These are phyloP conservation scores for Cosmia pyralina DNA, from an alignment of 2,888 invertebrate genomes.

Conservation along the genomic window DNA sequence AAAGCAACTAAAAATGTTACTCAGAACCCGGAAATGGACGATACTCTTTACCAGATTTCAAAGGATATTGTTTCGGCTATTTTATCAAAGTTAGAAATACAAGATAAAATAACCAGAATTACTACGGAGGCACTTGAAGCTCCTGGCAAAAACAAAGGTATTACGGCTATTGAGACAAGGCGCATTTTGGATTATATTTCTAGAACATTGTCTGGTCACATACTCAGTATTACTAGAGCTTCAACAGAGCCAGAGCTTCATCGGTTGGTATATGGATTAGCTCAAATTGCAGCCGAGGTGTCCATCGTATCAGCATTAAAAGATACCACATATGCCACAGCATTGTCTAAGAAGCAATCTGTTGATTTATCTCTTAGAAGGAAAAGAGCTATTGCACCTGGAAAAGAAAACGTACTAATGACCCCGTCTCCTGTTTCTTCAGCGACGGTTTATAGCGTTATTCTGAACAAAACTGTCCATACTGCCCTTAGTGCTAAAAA, in stretches of 20 bases:
- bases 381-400: conserved; percentile 75
- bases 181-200: conserved; percentile 87
- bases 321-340: conserved; percentile 84
- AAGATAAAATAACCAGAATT: conserved; percentile 87
- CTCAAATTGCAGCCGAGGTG: conserved; percentile 87
- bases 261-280: conserved; percentile 85
- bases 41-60: conserved; percentile 83
- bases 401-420: conserved; percentile 48
- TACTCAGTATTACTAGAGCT: conserved; percentile 82
- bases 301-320: conserved; percentile 87
- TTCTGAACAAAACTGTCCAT: conserved; percentile 77
- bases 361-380: conserved; percentile 83
- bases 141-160: conserved; percentile 85
- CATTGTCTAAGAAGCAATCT: conserved; percentile 86
- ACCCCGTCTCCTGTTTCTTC: conserved; percentile 61
- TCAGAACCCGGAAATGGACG: conserved; percentile 85
- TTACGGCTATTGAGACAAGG: conserved; percentile 86
- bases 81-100: conserved; percentile 84
- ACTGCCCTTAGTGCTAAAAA: conserved; percentile 18
- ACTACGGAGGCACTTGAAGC: conserved; percentile 86
- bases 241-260: conserved; percentile 88
- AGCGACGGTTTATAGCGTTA: conserved; percentile 73
- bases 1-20: conserved; percentile 85
- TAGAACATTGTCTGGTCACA: conserved; percentile 84
- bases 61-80: conserved; percentile 86